Evolutionary conservation across 2,888 invertebrate genomes (phyloP).

Genomic region (Rugalucina vietnamica): DNA sequence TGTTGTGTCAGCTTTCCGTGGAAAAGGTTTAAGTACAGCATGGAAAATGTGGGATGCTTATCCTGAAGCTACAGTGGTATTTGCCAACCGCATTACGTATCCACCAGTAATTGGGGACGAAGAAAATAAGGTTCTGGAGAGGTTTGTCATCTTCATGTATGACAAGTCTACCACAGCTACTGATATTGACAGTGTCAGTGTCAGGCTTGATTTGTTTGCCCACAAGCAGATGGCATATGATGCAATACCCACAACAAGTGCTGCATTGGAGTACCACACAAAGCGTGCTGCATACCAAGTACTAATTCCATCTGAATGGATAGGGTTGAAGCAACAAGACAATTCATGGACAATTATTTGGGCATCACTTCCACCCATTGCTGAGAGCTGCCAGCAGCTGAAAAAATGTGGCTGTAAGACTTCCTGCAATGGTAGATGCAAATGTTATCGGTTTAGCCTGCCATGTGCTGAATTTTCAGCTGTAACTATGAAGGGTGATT

Average conservation of each 20-base stretch:
- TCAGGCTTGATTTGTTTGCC: not conserved
- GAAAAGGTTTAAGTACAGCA: conserved; percentile 61
- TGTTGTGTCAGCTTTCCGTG: conserved; percentile 55
- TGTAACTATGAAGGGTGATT: conserved; percentile 35
- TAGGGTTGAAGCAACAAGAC: conserved; percentile 37
- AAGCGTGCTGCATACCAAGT: conserved; percentile 60
- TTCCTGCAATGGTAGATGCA: conserved; percentile 39
- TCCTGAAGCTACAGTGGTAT: conserved; percentile 43
- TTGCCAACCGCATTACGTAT: conserved; percentile 20
- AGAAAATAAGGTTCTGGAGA: not conserved
- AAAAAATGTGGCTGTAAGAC: conserved; percentile 58
- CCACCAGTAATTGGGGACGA: conserved; percentile 11
- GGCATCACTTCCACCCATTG: conserved; percentile 51
- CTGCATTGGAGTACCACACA: not conserved
- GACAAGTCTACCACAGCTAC: not conserved
- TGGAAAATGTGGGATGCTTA: conserved; percentile 65
- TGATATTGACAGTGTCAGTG: not conserved
- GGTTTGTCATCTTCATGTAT: not conserved
- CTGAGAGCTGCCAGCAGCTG: conserved; percentile 52
- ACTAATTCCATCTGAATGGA: conserved; percentile 42
- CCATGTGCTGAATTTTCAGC: conserved; percentile 36
- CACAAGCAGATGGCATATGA: not conserved
- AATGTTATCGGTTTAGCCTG: conserved; percentile 30
- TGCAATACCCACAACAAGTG: not conserved
- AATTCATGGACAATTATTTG: conserved; percentile 50